Conservation (phyloP, 2,888 invertebrate species). For the Andrena haemorrhoa region DNA sequence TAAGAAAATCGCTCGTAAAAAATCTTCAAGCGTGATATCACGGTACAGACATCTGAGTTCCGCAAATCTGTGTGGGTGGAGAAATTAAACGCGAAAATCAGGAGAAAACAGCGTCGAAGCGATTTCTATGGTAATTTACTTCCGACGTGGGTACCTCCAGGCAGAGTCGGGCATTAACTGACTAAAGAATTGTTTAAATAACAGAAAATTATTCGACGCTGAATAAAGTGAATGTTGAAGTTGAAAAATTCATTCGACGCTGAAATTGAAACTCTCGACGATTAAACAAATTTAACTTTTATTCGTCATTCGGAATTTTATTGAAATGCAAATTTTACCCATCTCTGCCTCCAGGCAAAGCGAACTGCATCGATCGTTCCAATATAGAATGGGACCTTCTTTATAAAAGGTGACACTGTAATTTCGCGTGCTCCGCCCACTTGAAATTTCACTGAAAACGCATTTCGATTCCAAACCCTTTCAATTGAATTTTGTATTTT, state of each 20-base stretch:
- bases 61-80: background rate
- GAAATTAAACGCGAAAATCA: background rate
- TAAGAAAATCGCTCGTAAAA: background rate
- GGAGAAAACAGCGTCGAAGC: background rate
- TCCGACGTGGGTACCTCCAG: background rate
- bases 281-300: too few relatives aligned
- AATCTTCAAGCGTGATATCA: background rate
- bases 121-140: background rate
- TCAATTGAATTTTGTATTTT: too few relatives aligned
- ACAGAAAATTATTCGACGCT: too few relatives aligned
- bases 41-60: background rate
- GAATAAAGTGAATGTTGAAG: too few relatives aligned
- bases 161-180: too few relatives aligned
- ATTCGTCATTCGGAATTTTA: too few relatives aligned
- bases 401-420: background rate
- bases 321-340: too few relatives aligned
- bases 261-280: too few relatives aligned
- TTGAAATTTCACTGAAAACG: background rate
- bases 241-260: too few relatives aligned
- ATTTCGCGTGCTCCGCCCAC: too few relatives aligned
- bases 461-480: background rate
- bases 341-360: background rate
- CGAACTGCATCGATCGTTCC: background rate
- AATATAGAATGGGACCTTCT: background rate
- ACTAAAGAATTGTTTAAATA: too few relatives aligned